These are phyloP conservation scores for Cephus runcator DNA, from an alignment of 2,888 invertebrate genomes.

Conservation along the genomic window DNA sequence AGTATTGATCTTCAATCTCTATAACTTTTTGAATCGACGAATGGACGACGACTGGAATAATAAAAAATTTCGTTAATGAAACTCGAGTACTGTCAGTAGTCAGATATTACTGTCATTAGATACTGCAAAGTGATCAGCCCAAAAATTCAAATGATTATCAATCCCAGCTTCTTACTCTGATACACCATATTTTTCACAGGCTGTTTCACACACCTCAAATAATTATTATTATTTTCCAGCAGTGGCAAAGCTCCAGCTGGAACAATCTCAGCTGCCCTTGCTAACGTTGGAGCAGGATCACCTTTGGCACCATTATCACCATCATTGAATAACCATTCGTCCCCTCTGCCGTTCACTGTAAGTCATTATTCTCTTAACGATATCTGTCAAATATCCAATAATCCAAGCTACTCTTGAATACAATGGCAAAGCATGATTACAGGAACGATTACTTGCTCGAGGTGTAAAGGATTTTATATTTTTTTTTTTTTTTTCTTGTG, in stretches of 20 bases:
- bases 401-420: neutral
- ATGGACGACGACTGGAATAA: neutral
- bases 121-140: neutral
- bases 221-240: conserved; percentile 60
- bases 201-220: neutral
- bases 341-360: conserved; percentile 75
- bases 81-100: neutral
- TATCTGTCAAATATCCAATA: conserved; percentile 4
- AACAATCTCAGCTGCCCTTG: conserved; percentile 80
- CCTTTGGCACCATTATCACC: conserved; percentile 72
- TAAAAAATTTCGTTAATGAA: neutral
- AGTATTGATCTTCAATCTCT: neutral
- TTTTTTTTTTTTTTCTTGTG: neutral
- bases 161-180: neutral
- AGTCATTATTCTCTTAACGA: conserved; percentile 50
- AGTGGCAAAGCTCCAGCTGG: conserved; percentile 78
- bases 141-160: neutral
- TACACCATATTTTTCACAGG: neutral
- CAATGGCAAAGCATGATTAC: neutral
- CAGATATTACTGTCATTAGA: neutral
- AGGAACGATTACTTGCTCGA: neutral
- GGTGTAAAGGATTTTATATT: neutral
- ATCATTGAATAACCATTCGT: conserved; percentile 71
- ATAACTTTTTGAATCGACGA: neutral
- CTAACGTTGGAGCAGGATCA: conserved; percentile 63